These are phyloP conservation scores for Gila orcuttii DNA, from an alignment of 2,113 vertebrate species.

Conservation along the genomic window DNA sequence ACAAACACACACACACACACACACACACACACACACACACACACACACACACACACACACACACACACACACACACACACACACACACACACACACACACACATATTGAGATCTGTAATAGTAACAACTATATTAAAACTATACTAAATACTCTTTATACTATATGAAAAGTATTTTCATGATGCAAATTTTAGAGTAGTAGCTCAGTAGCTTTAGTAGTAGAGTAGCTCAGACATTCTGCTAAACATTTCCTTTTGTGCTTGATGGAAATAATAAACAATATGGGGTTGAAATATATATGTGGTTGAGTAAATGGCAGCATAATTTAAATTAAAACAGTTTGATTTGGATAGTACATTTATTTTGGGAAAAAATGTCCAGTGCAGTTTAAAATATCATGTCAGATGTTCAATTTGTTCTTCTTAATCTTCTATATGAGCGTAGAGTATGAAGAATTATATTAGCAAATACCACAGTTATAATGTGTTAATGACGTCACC, in stretches of 20 bases:
- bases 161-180: no score
- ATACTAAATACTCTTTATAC: no score
- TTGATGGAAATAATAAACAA: neutral
- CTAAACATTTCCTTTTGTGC: neutral
- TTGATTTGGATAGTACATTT: neutral
- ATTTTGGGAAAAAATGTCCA: neutral
- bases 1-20: no score
- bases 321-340: neutral
- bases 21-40: no score
- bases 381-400: neutral
- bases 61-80: no score
- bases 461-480: slow-evolving; percentile 50
- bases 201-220: no score
- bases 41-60: no score
- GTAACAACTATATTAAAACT: no score
- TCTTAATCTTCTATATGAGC: neutral
- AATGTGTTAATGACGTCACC: slow-evolving; percentile 64
- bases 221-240: neutral
- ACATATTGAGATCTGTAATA: no score
- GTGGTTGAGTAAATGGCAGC: no score
- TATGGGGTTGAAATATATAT: neutral
- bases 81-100: no score
- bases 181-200: no score
- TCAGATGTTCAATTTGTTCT: neutral
- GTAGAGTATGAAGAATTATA: neutral